These are phyloP conservation scores for Acanthiza pusilla DNA, from an alignment of 2,797 vertebrate genomes.

Conservation along the genomic window DNA sequence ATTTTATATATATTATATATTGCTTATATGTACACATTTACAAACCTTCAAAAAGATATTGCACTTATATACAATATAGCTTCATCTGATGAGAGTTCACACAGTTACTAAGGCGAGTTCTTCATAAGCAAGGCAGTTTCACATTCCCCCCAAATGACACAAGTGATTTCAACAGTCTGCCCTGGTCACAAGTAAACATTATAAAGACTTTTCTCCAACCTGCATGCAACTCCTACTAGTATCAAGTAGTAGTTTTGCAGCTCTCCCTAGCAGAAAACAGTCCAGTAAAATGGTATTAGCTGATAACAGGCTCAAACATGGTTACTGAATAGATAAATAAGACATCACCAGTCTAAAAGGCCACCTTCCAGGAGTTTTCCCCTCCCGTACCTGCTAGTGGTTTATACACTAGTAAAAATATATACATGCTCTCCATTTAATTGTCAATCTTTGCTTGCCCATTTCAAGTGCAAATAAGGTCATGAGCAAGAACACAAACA, in stretches of 20 bases:
- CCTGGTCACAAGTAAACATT: constrained; percentile 55
- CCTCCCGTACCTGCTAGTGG: constrained; percentile 12
- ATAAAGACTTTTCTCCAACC: constrained; percentile 29
- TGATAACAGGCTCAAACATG: constrained; percentile 9
- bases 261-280: constrained; percentile 24
- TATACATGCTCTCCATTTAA: constrained; percentile 1
- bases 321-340: constrained; percentile 28
- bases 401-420: constrained; percentile 26
- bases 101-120: constrained; percentile 58
- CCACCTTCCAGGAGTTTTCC: constrained; percentile 28
- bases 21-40: constrained; percentile 78
- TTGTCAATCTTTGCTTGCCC: background rate
- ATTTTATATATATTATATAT: constrained; percentile 72
- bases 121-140: constrained; percentile 68
- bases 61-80: constrained; percentile 76
- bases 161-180: constrained; percentile 42
- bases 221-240: constrained; percentile 15
- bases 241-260: background rate
- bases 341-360: constrained; percentile 28
- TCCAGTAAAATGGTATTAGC: constrained; percentile 2
- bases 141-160: background rate
- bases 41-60: constrained; percentile 78
- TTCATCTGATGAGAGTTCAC: constrained; percentile 60
- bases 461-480: constrained; percentile 47
- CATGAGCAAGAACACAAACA: constrained; percentile 38